Percentiles rank a stretch among this genome's conserved stretches.
These are phyloP conservation scores for Gambelia wislizenii DNA, from an alignment of 2,797 vertebrate genomes.

Conservation along the genomic window DNA sequence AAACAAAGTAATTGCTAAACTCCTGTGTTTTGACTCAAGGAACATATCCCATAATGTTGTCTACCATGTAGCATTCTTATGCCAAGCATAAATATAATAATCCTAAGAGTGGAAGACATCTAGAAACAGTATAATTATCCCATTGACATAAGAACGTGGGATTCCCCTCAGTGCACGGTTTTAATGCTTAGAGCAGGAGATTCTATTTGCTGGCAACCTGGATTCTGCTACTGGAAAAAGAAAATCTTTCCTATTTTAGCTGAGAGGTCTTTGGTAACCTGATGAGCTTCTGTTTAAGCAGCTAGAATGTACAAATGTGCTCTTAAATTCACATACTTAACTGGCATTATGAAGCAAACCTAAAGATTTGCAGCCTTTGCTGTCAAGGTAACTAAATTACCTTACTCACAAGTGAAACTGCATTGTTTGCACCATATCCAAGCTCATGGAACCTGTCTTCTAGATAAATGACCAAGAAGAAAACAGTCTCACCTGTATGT, in stretches of 20 bases:
- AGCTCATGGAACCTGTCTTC: background rate
- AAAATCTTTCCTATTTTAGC: background rate
- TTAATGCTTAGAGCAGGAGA: background rate
- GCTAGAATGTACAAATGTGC: background rate
- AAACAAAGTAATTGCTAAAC: background rate
- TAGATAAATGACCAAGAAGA: background rate
- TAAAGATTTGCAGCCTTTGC: background rate
- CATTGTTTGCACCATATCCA: background rate
- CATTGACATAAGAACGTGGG: slow-evolving; percentile 7
- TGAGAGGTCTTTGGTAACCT: background rate
- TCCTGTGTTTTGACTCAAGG: background rate
- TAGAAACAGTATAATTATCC: slow-evolving; percentile 25
- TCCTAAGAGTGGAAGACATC: background rate
- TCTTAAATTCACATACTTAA: background rate
- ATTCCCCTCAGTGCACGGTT: background rate
- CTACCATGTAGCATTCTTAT: background rate
- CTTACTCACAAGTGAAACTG: background rate
- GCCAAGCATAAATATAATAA: slow-evolving; percentile 10
- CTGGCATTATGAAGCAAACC: background rate
- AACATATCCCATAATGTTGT: background rate
- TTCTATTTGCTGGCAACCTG: background rate
- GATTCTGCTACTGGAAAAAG: background rate
- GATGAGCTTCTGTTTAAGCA: background rate
- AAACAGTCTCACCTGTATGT: slow-evolving; percentile 36
- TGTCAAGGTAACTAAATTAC: background rate